These are phyloP conservation scores for Suillia variegata DNA, from an alignment of 2,888 invertebrate species.

Conservation along the genomic window DNA sequence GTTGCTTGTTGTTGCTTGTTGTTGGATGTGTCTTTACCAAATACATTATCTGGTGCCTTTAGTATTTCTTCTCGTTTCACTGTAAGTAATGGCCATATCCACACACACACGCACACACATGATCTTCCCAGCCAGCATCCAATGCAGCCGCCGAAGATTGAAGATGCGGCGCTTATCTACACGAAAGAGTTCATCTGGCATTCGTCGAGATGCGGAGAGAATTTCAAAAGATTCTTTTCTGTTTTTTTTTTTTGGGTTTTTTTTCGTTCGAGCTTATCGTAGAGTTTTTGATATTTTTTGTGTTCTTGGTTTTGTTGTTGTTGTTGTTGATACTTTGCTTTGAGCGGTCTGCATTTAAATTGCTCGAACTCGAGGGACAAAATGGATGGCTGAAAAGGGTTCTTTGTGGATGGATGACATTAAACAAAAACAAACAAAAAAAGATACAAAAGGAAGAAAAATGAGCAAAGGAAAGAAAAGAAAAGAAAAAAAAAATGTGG, in stretches of 20 bases:
- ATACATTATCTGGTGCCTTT: conserved; percentile 30
- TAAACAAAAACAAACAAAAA: not conserved
- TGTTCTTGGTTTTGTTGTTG: not conserved
- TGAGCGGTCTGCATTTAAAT: conserved; percentile 25
- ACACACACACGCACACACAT: not conserved
- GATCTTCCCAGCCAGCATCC: not conserved
- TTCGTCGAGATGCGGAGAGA: not conserved
- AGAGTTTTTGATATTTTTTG: not conserved
- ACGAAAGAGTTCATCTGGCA: conserved; percentile 25
- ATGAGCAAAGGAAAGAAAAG: not conserved
- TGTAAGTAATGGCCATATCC: conserved; percentile 18
- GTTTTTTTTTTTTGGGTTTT: not conserved
- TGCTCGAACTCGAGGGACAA: conserved; percentile 32
- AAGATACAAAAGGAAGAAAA: too few species aligned
- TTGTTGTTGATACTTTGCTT: conserved; percentile 9
- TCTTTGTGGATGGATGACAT: not conserved
- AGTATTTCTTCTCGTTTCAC: too few species aligned
- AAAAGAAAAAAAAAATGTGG: conserved; percentile 2
- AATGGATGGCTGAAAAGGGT: conserved; percentile 28
- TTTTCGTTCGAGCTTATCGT: not conserved
- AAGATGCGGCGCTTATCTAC: conserved; percentile 56
- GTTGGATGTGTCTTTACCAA: conserved; percentile 30
- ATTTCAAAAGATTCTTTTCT: not conserved
- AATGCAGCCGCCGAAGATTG: conserved; percentile 45
- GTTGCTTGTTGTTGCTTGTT: too few species aligned